phyloP scores from a whole-genome alignment of 1,140 invertebrate genomes.

The Triops cancriformis region DNA sequence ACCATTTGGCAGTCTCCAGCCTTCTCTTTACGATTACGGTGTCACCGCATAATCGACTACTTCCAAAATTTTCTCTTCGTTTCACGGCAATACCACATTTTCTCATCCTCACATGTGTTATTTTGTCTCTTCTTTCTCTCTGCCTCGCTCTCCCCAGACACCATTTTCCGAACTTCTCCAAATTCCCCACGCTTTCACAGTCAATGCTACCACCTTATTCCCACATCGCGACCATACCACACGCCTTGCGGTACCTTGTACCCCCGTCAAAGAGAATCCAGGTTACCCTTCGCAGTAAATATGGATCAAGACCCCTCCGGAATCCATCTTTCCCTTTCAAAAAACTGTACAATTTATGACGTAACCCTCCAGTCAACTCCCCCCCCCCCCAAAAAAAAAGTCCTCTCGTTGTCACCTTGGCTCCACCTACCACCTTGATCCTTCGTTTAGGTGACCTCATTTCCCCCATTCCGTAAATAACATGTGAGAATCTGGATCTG shows the following conservation, averaged over 20 bases:
- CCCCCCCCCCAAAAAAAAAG: no score
- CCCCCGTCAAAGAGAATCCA: neutral
- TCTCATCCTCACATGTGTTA: neutral
- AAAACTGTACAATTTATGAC: neutral
- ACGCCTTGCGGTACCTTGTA: neutral
- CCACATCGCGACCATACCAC: neutral
- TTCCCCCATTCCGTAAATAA: no score
- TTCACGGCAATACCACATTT: neutral
- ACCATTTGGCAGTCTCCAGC: neutral
- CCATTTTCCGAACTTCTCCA: neutral
- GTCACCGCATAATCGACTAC: neutral
- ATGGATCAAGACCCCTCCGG: neutral
- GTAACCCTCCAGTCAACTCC: no score
- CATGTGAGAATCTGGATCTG: no score
- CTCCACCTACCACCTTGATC: no score
- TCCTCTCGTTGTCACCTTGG: no score
- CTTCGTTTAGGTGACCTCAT: no score
- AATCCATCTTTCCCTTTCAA: conserved; percentile 10
- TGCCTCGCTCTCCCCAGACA: no score
- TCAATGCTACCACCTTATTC: neutral
- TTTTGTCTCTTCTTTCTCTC: no score
- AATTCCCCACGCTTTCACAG: conserved; percentile 6
- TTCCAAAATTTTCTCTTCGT: neutral
- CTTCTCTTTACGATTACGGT: neutral
- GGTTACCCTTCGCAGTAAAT: neutral